Conservation (phyloP, 2,797 vertebrate species). For the Silurus lanzhouensis region DNA sequence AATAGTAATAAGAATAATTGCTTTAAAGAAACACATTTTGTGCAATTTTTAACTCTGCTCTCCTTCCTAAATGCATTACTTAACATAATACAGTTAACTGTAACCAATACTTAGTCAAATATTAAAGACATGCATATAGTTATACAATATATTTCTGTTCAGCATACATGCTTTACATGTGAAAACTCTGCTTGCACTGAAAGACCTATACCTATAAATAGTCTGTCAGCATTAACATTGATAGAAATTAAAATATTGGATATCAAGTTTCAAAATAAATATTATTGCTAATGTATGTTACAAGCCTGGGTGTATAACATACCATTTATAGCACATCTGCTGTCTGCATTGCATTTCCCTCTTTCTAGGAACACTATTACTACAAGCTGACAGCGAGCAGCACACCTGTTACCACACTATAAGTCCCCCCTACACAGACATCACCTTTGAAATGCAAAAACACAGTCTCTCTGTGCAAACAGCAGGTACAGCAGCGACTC, state of each 20-base stretch:
- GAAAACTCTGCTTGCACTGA: background rate
- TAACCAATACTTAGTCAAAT: background rate
- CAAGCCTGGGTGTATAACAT: background rate
- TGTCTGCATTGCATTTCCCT: slow-evolving; percentile 1
- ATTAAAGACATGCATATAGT: background rate
- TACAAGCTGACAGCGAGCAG: slow-evolving; percentile 36
- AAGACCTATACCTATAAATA: background rate
- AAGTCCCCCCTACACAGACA: slow-evolving; percentile 38
- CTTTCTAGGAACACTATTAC: slow-evolving; percentile 40
- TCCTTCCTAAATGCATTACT: background rate
- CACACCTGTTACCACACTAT: slow-evolving; percentile 56
- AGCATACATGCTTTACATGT: background rate
- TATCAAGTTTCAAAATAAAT: slow-evolving; percentile 9
- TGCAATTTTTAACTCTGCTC: background rate
- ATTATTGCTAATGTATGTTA: background rate
- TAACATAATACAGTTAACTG: slow-evolving; percentile 3
- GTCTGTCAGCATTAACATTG: background rate
- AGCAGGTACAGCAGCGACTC: slow-evolving; percentile 15
- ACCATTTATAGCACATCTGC: background rate
- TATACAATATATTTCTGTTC: background rate
- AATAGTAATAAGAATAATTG: background rate
- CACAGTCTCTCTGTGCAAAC: slow-evolving; percentile 24
- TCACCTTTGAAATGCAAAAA: slow-evolving; percentile 33
- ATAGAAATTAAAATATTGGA: background rate
- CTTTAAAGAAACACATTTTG: background rate